Evolutionary conservation across 2,797 vertebrate species (phyloP).

Genomic region (Hippocampus kuda): DNA sequence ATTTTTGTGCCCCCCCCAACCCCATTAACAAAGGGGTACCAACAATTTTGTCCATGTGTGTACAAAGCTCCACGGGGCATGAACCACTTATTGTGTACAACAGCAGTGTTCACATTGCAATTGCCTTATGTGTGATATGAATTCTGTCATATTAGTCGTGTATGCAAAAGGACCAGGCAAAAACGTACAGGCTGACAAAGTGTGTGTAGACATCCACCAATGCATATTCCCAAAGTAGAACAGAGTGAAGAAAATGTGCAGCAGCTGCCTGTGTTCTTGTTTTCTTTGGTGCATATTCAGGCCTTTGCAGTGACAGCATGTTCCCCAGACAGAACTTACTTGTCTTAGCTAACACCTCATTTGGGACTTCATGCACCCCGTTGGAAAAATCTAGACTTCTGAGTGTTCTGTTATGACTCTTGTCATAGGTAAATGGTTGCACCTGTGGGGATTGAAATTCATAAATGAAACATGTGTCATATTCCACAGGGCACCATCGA

Average conservation of each 20-base stretch:
- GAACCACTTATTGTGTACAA: too few relatives aligned
- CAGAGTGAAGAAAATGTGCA: neutral
- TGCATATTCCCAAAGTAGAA: constrained; percentile 8
- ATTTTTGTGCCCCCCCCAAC: too few relatives aligned
- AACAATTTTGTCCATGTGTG: too few relatives aligned
- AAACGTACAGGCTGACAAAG: neutral
- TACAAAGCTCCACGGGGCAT: neutral
- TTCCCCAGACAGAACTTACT: constrained; percentile 15
- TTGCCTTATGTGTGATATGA: neutral
- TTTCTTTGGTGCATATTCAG: neutral
- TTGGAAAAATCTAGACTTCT: constrained; percentile 19
- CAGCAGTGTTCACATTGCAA: neutral
- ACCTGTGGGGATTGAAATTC: constrained; percentile 22
- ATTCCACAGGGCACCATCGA: constrained; percentile 23
- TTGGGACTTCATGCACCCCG: constrained; percentile 22
- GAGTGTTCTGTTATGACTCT: constrained; percentile 26
- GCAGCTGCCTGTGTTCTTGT: neutral
- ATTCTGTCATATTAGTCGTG: neutral
- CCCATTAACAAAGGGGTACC: too few relatives aligned
- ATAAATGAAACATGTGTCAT: constrained; percentile 14
- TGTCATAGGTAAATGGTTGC: constrained; percentile 22
- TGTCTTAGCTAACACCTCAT: constrained; percentile 25
- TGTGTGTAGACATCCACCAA: neutral
- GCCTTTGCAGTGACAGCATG: constrained; percentile 8
- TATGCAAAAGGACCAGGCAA: neutral